Conservation (phyloP, 2,113 vertebrate species). For the Herpailurus yagouaroundi region DNA sequence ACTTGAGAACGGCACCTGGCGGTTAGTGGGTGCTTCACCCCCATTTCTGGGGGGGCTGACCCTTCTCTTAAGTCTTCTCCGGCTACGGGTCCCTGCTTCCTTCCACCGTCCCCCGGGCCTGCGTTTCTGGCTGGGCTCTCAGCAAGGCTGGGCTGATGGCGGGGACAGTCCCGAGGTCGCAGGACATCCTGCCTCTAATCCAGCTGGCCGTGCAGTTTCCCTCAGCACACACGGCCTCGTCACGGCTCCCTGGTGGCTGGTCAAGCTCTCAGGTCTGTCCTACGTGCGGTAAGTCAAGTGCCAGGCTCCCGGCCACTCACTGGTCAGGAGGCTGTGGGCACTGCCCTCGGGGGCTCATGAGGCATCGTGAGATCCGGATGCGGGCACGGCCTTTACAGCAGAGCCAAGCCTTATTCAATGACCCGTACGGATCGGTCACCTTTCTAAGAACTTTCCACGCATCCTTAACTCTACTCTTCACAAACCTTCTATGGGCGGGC, state of each 20-base stretch:
- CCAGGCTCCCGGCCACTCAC: background rate
- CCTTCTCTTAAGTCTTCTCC: background rate
- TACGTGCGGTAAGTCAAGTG: rapidly evolving
- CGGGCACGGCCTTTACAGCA: rapidly evolving
- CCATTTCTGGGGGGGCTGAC: background rate
- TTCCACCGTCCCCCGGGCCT: rapidly evolving
- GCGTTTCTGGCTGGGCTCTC: background rate
- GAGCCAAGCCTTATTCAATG: background rate
- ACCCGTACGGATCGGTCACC: rapidly evolving
- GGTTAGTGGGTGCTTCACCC: rapidly evolving
- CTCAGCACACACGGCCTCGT: rapidly evolving
- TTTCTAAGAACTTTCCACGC: background rate
- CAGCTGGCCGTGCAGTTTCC: background rate
- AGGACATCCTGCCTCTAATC: background rate
- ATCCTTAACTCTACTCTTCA: background rate
- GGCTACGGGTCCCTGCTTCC: background rate
- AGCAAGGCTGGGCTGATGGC: background rate
- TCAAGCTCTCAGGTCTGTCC: too few relatives aligned
- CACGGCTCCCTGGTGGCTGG: background rate
- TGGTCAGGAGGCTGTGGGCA: background rate
- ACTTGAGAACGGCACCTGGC: background rate
- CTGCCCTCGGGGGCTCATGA: background rate
- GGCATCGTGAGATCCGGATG: background rate
- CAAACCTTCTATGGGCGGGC: background rate
- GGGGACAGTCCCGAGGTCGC: background rate